Evolutionary conservation across 2,888 invertebrate genomes (phyloP), one percentile per base, ranked within the genome.

Genomic region (Hyalella azteca): DNA sequence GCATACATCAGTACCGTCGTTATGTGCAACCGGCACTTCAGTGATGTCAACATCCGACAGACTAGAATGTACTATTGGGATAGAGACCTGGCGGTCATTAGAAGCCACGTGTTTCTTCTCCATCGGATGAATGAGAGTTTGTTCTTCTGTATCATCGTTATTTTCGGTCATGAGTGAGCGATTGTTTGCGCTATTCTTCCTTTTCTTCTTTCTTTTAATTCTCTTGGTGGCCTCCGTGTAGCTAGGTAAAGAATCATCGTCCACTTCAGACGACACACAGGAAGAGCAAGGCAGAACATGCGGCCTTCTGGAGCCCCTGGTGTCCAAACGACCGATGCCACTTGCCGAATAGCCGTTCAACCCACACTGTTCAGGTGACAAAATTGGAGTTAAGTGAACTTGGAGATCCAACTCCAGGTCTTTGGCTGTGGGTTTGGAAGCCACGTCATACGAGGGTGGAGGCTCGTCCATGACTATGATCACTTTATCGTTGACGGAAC

Each of bases 191-290:
- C n/a, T n/a, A n/a, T n/a, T n/a, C n/a, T 19, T 66, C 36, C 39
- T 66, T 29, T 75, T 75, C 45, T 75, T 75, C 75, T 75, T 75
- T 5, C 75, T n/a, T 45, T 75, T 75, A 19, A 75, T 75, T 19
- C 22, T 75, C 22, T 75, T 75, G 45, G 45, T 39, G 11, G 75
- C 75, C 15, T 75, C 75, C 2, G 75, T 41, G 26, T 75, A 75
- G 29, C 41, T 41, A 3, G 75, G 75, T 11, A 75, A 19, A 41
- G 75, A 75, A 45, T 26, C 36, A n/a, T 75, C 75, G 4, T 75
- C 75, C 40, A 45, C 19, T 5, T 75, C 75, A n/a, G 41, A 45
- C 11, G 75, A 75, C 40, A 75, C 7, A 39, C 36, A 75, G 4
- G 75, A 45, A 5, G 75, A 29, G 75, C 11, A 15, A 9, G 75